Percentiles rank a stretch among this genome's conserved stretches.
Evolutionary conservation across 2,888 invertebrate genomes (phyloP).

Genomic region (Hyppa rectilinea): DNA sequence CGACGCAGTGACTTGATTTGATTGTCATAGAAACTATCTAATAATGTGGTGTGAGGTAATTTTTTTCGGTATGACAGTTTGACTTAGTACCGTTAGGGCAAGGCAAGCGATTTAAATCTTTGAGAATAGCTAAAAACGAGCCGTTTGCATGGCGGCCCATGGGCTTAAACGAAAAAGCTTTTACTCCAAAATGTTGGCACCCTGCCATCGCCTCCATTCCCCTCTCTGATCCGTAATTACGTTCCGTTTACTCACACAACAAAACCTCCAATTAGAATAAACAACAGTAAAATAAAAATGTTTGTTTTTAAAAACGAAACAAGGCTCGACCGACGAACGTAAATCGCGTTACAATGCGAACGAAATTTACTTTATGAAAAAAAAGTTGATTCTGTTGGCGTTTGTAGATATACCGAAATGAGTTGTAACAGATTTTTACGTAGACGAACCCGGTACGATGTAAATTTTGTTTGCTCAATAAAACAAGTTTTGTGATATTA

Average conservation of each 20-base stretch:
- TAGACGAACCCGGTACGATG: too few species aligned
- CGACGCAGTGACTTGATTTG: not conserved
- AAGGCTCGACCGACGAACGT: slow-evolving; percentile 49
- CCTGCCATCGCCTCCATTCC: slow-evolving; percentile 40
- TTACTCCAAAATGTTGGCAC: slow-evolving; percentile 53
- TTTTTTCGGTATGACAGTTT: too few species aligned
- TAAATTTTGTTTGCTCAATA: too few species aligned
- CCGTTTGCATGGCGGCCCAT: slow-evolving; percentile 25
- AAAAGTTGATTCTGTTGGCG: slow-evolving; percentile 42
- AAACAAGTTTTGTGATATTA: too few species aligned
- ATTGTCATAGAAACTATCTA: not conserved
- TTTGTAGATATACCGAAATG: slow-evolving; percentile 40
- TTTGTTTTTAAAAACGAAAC: slow-evolving; percentile 60
- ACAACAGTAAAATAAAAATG: slow-evolving; percentile 67
- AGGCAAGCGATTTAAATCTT: not conserved
- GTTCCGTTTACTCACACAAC: slow-evolving; percentile 69
- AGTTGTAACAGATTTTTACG: slow-evolving; percentile 43
- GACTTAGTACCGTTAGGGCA: not conserved
- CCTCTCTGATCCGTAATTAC: slow-evolving; percentile 67
- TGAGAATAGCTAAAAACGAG: slow-evolving; percentile 37
- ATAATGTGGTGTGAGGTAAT: not conserved
- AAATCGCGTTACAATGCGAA: slow-evolving; percentile 55
- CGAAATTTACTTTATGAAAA: slow-evolving; percentile 56
- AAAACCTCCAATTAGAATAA: slow-evolving; percentile 71
- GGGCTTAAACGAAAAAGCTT: slow-evolving; percentile 51